Conservation (phyloP, 1,140 invertebrate species). For the Neodiprion pinetum region DNA sequence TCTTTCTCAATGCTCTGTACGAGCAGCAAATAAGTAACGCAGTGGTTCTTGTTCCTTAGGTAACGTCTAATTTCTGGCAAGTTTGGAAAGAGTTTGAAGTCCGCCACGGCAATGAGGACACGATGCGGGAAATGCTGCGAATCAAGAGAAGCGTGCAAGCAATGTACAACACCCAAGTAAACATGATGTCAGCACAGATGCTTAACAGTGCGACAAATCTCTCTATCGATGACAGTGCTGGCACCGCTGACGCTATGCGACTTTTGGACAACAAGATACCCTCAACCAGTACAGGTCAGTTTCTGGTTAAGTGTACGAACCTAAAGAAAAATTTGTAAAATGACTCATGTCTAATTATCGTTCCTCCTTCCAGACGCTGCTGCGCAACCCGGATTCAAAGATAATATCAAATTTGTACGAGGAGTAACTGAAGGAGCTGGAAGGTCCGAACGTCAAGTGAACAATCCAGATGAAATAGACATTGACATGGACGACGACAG, state of each 20-base stretch:
- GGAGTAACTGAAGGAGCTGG: constrained; percentile 86
- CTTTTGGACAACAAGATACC: constrained; percentile 85
- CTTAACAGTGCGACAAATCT: constrained; percentile 75
- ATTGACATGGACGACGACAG: constrained; percentile 81
- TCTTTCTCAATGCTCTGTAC: background rate
- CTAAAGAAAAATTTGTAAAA: background rate
- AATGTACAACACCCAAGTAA: constrained; percentile 94
- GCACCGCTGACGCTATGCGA: constrained; percentile 85
- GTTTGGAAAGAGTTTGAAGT: constrained; percentile 99
- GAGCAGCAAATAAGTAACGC: too few species aligned
- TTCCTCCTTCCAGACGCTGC: constrained; percentile 31
- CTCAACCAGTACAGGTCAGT: constrained; percentile 30
- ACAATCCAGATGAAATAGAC: constrained; percentile 95
- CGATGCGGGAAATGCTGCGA: constrained; percentile 98
- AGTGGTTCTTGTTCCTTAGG: constrained; percentile 56
- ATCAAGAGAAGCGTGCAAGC: constrained; percentile 98
- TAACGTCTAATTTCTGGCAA: constrained; percentile 95
- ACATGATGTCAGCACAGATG: constrained; percentile 99
- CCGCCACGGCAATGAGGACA: constrained; percentile 99
- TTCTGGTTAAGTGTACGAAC: constrained; percentile 19
- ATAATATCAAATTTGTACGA: constrained; percentile 83
- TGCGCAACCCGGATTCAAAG: constrained; percentile 59
- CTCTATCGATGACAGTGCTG: constrained; percentile 71
- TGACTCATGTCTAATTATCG: constrained; percentile 15
- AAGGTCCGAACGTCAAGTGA: constrained; percentile 69